Conservation (phyloP, 53 echinoderm and acorn worm genomes). For the Echinarachnius parma region DNA sequence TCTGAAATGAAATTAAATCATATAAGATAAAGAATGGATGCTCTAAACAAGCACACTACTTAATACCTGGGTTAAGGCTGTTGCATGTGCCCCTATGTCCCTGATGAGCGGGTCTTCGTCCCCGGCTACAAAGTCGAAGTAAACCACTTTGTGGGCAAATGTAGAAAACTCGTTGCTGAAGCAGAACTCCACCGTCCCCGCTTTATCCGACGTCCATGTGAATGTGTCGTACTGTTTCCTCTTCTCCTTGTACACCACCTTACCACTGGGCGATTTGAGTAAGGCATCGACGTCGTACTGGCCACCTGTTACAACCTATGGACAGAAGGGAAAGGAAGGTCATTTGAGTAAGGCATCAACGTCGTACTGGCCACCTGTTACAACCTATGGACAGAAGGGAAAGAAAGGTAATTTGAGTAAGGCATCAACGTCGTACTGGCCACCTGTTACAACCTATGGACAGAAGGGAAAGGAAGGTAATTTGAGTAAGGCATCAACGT, state of each 20-base stretch:
- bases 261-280: constrained; percentile 65
- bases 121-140: constrained; percentile 94
- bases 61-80: constrained; percentile 95
- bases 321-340: constrained; percentile 7
- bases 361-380: constrained; percentile 95
- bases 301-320: constrained; percentile 93
- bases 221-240: constrained; percentile 96
- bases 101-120: constrained; percentile 76
- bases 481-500: constrained; percentile 77
- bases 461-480: constrained; percentile 27
- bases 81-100: constrained; percentile 85
- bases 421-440: constrained; percentile 92
- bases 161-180: constrained; percentile 99
- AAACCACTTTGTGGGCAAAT: constrained; percentile 94
- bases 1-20: too few species aligned
- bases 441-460: constrained; percentile 89
- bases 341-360: constrained; percentile 76
- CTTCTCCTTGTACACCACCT: constrained; percentile 78
- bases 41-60: too few species aligned
- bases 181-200: constrained; percentile 88
- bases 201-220: constrained; percentile 65
- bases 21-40: too few species aligned
- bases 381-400: constrained; percentile 53
- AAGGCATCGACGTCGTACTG: constrained; percentile 90
- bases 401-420: constrained; percentile 55